Evolutionary conservation across 2,888 invertebrate species (phyloP), one percentile per base, ranked within the genome.

Genomic region (Gasteruption jaculator): DNA sequence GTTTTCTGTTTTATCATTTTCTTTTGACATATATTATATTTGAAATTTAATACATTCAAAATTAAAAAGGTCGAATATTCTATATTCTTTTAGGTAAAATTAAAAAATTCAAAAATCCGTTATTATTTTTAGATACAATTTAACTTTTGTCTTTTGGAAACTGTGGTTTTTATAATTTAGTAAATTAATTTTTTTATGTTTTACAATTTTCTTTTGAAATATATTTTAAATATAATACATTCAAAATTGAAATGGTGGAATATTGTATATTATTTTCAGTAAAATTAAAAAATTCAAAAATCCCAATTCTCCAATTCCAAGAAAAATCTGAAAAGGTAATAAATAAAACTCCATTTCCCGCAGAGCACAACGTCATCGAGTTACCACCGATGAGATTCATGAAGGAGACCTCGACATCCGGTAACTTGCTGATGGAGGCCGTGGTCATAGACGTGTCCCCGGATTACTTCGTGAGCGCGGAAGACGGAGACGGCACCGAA

Each of bases 401-500:
- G 1, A 91, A 91, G 68, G 91, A 92, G 74, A 86, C 91, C 0
- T 90, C 91, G 0, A 88, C 85, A 6, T 88, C 90, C 0, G 90
- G 91, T 4, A 90, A 91, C 63, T 73, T 92, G 2, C 68, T 90
- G 1, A 90, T 92, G 89, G 91, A 92, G 73, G 92, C 92, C 0
- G 86, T 91, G 18, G 85, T 92, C 10, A 91, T 92, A 38, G 92
- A 92, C 50, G 89, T 92, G 1, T 83, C 86, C 0, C 87, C 89
- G 1, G 88, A 91, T 52, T 89, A 87, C 57, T 91, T 90, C 59
- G 77, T 79, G 0, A 76, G 82, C n/a, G 82, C 82, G 3, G 85
- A 83, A 53, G 88, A 89, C 60, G 90, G 88, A 61, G 88, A 90
- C 59, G 91, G 91, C 63, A 91, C 91, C 0, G 91, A 91, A 72